These are phyloP conservation scores for Idaea dimidiata DNA, from an alignment of 2,888 invertebrate species.

Conservation along the genomic window DNA sequence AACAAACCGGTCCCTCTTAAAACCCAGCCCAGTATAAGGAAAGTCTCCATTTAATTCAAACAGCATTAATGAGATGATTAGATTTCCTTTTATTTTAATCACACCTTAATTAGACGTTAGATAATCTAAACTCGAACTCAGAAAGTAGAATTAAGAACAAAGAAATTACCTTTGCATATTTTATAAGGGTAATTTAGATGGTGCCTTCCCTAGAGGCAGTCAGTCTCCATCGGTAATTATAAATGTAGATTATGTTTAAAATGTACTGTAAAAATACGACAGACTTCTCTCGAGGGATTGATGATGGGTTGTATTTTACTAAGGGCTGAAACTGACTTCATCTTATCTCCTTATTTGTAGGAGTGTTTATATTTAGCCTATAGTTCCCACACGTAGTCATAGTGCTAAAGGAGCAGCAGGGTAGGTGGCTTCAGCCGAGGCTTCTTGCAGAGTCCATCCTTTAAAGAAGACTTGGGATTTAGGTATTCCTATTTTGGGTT, in stretches of 20 bases:
- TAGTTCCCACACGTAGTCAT: no score
- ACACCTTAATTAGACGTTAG: slow-evolving; percentile 7
- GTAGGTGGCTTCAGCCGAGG: no score
- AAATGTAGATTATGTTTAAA: slow-evolving; percentile 28
- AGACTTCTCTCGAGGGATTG: slow-evolving; percentile 2
- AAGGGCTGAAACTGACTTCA: not conserved
- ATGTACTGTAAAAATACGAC: slow-evolving; percentile 10
- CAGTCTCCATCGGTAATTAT: slow-evolving; percentile 26
- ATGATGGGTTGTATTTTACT: not conserved
- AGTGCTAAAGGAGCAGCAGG: no score
- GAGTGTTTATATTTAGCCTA: no score
- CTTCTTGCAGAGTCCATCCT: no score
- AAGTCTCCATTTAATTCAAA: not conserved
- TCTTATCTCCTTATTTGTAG: no score
- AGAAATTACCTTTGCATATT: slow-evolving; percentile 30
- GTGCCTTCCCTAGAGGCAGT: slow-evolving; percentile 14
- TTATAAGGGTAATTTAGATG: slow-evolving; percentile 27
- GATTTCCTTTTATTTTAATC: slow-evolving; percentile 4
- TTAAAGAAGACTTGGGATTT: no score
- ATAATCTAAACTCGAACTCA: slow-evolving; percentile 24
- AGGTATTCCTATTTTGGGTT: no score
- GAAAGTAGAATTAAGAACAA: slow-evolving; percentile 22
- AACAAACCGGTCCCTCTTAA: not conserved
- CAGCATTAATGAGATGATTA: not conserved
- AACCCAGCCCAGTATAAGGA: not conserved